Conservation (phyloP, 1,140 invertebrate genomes). For the Pseudobourletiella spinata region DNA sequence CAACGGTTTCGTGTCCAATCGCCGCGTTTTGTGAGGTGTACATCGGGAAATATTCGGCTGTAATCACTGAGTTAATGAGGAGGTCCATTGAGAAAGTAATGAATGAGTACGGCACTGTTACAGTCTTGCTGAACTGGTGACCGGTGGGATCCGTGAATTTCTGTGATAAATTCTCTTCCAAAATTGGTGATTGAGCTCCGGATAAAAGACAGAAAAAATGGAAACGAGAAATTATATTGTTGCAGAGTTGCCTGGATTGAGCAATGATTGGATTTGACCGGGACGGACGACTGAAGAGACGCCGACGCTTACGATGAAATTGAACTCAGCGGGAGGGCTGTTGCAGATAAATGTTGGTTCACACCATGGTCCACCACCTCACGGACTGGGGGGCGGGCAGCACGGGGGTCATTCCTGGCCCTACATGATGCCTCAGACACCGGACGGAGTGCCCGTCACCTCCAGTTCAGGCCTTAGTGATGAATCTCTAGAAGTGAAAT, state of each 20-base stretch:
- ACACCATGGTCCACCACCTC: slow-evolving; percentile 1
- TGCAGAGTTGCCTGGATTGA: not conserved
- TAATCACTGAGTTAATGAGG: too few species aligned
- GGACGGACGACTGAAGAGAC: slow-evolving; percentile 4
- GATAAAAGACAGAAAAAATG: too few species aligned
- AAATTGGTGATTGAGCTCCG: too few species aligned
- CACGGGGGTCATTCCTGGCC: not conserved
- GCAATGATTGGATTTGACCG: slow-evolving; percentile 3
- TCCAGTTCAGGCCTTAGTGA: not conserved
- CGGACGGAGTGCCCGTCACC: slow-evolving; percentile 3
- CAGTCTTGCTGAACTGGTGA: too few species aligned
- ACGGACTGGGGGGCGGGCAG: not conserved
- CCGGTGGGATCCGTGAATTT: too few species aligned
- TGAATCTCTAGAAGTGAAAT: not conserved
- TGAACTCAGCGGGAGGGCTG: slow-evolving; percentile 8
- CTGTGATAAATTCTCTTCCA: too few species aligned
- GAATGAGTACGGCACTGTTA: too few species aligned
- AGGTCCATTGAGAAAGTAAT: too few species aligned
- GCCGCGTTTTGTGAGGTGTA: too few species aligned
- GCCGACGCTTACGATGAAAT: slow-evolving; percentile 12
- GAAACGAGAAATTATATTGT: too few species aligned
- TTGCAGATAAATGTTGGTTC: slow-evolving; percentile 7
- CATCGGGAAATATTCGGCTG: too few species aligned
- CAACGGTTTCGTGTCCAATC: too few species aligned
- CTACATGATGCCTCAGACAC: slow-evolving; percentile 6